Evolutionary conservation across 37 sponge, comb jelly and placozoan species (phyloP), one percentile per base, ranked within the genome.

Genomic region (Oopsacas minuta): DNA sequence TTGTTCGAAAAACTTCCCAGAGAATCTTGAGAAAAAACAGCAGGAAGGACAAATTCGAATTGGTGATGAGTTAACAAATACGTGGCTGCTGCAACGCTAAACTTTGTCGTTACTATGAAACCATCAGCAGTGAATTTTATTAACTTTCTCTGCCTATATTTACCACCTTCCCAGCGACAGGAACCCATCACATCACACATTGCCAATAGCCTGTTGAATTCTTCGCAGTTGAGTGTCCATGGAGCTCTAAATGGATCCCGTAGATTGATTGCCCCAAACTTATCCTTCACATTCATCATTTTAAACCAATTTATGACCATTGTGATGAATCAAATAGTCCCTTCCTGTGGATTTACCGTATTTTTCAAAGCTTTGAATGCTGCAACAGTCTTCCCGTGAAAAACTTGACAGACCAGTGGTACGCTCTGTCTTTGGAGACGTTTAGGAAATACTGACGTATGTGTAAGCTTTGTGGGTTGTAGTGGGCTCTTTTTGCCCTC

Each of bases 191-290:
- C 75, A 25, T 61, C 75, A 12, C 75, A 61, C 75, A 61, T 46
- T 46, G 12, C 51, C 51, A 46, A 46, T 17, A 46, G 17, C 12
- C 17, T 46, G 51, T 46, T 46, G 51, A 46, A 46, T 12, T 46
- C 17, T 22, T 46, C 51, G 17, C 75, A 61, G 75, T 61, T 61
- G 28, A 61, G 75, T 61, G 75, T 61, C 75, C 75, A 61, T 32
- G 75, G 75, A 10, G 30, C 7, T 61, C 75, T 61, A 12, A 61
- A 61, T 34, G 75, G 22, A 61, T 61, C 75, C 30, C 75, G 75
- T 61, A 61, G 75, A 61, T 61, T 61, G 75, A 61, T 61, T 32
- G 75, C 75, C 75, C 51, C 75, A 61, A 61, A 61, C 75, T 61
- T 61, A 61, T 61, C 75, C 28, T 61, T 61, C 32, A 61, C 75